phyloP scores from a whole-genome alignment of 2,113 vertebrate species.

The Plecturocebus donacophilus region DNA sequence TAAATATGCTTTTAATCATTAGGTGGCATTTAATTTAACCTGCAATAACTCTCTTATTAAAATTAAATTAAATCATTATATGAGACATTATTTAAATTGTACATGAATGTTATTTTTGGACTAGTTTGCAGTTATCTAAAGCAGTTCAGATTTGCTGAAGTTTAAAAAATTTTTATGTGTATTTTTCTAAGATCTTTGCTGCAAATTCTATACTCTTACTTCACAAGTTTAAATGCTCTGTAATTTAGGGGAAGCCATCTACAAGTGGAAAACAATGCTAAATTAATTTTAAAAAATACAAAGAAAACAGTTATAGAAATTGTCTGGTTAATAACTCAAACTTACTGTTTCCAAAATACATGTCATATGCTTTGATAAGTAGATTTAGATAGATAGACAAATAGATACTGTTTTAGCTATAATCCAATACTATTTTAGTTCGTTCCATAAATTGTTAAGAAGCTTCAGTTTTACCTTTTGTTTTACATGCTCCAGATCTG shows the following conservation, averaged over 20 bases:
- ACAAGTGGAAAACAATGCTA: not conserved
- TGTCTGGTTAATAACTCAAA: not conserved
- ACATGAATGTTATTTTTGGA: slow-evolving; percentile 68
- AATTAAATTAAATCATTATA: slow-evolving; percentile 83
- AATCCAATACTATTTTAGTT: not conserved
- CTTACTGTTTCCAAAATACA: not conserved
- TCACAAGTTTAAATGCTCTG: slow-evolving; percentile 70
- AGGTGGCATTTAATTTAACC: slow-evolving; percentile 85
- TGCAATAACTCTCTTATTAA: slow-evolving; percentile 82
- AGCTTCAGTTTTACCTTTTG: not conserved
- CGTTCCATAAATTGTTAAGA: not conserved
- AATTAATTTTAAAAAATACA: not conserved
- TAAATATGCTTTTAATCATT: slow-evolving; percentile 86
- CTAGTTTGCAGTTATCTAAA: slow-evolving; percentile 48
- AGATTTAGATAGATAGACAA: not conserved
- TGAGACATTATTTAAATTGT: slow-evolving; percentile 79
- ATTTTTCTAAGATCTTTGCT: slow-evolving; percentile 37
- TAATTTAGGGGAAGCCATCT: slow-evolving; percentile 63
- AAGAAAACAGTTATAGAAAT: not conserved
- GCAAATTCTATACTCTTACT: slow-evolving; percentile 56
- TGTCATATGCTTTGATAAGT: not conserved
- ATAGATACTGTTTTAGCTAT: not conserved
- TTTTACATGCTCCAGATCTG: not conserved
- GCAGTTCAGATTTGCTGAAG: slow-evolving; percentile 66
- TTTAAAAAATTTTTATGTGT: slow-evolving; percentile 67